Evolutionary conservation across 2,113 vertebrate species (phyloP), one percentile per base, ranked within the genome.

Genomic region (Nesoenas mayeri): DNA sequence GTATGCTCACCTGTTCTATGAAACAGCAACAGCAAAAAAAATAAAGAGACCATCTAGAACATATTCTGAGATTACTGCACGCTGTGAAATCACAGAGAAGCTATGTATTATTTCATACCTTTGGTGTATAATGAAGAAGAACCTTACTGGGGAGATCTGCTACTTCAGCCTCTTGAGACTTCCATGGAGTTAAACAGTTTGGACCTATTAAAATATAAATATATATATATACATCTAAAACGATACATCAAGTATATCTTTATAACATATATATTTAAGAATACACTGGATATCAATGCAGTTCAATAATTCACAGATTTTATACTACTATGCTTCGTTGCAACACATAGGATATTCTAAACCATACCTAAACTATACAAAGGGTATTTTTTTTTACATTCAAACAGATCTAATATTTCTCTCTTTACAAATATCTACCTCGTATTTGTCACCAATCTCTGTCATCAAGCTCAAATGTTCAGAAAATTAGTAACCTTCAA

Each of bases 121-220:
- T 99, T 86, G 99, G 99, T 42, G 99, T 99, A 92, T 99, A 99
- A 92, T 99, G 98, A 84, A 99, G 98, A 72, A 99, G 98, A 61
- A 99, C 92, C 95, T 99, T 99, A 95, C 97, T 95, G 47, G 99
- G 98, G n/a, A 99, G 98, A 81, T 99, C 99, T 13, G 98, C 96
- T 32, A 99, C 90, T 90, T 99, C 99, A 26, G 98, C 97, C 44
- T 99, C 99, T 91, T 98, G 99, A 93, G 97, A 98, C 91, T 99
- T 99, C 97, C 99, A 98, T 22, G 98, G 99, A 94, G 98, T 99
- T 97, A 99, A 98, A 95, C 99, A 99, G 95, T 99, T 99, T 87
- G 99, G 99, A 96, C 99, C 99, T 99, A 95, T 78, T 6, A 26
- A 65, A 98, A 95, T 94, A 89, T 50, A 88, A 32, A 26, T 15